A percentile compares a stretch with the other conserved stretches of the same genome.
phyloP scores from a whole-genome alignment of 2,113 vertebrate genomes.

The Ramphastos sulfuratus region DNA sequence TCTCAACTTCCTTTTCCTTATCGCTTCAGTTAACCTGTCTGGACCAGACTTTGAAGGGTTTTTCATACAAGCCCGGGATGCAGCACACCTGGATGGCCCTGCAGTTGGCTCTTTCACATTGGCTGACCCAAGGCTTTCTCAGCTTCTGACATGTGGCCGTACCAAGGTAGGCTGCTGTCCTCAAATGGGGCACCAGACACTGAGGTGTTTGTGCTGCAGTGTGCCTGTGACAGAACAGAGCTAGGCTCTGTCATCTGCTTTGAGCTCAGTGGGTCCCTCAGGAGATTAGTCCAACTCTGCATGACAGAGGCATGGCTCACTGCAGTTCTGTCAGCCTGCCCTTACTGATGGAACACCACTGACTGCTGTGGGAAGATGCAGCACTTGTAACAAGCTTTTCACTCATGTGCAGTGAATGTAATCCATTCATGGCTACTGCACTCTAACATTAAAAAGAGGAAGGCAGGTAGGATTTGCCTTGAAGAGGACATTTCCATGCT shows the following conservation, averaged over 20 bases:
- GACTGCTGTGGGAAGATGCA: background rate
- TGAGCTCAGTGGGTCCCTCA: background rate
- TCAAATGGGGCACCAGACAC: background rate
- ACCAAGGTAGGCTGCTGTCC: conserved; percentile 69
- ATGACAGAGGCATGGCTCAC: background rate
- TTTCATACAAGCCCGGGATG: conserved; percentile 82
- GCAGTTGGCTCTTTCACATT: conserved; percentile 80
- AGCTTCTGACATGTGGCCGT: conserved; percentile 79
- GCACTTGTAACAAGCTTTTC: background rate
- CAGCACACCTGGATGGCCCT: conserved; percentile 43
- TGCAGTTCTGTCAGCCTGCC: background rate
- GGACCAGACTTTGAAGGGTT: conserved; percentile 83
- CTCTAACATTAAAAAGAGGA: background rate
- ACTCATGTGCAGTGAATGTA: background rate
- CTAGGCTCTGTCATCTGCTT: background rate
- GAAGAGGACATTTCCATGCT: background rate
- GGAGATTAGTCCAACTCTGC: background rate
- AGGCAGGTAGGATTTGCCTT: background rate
- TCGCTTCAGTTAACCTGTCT: conserved; percentile 77
- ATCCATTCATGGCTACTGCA: background rate
- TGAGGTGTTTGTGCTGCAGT: background rate
- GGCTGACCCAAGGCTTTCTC: conserved; percentile 68
- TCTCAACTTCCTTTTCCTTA: background rate
- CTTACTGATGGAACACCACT: background rate
- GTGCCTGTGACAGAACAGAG: background rate